Percentiles rank a stretch among this genome's conserved stretches.
phyloP scores from a whole-genome alignment of 2,797 vertebrate species.

The Sarcophilus harrisii region DNA sequence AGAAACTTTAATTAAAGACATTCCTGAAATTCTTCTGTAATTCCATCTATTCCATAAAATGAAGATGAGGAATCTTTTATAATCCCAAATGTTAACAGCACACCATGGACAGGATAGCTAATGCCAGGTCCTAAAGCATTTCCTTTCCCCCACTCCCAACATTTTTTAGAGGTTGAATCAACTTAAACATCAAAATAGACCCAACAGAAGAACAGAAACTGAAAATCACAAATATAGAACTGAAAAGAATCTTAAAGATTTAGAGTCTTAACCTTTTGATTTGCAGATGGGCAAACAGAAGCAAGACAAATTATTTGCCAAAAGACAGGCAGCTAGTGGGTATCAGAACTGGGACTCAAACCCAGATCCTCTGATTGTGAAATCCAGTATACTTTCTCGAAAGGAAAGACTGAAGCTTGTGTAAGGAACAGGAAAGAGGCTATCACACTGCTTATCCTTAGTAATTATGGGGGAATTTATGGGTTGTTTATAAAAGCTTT shows the following conservation, averaged over 20 bases:
- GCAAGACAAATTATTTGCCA: not conserved
- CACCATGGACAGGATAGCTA: not conserved
- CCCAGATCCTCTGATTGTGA: not conserved
- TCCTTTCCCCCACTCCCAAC: not conserved
- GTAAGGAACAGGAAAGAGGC: not conserved
- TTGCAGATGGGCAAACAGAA: not conserved
- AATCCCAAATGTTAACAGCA: not conserved
- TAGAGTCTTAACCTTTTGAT: not conserved
- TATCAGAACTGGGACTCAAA: not conserved
- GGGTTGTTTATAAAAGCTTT: not conserved
- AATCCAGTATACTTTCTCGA: not conserved
- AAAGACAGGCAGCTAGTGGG: not conserved
- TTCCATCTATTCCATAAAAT: not conserved
- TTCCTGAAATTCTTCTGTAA: not conserved
- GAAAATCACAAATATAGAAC: not conserved
- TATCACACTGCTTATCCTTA: not conserved
- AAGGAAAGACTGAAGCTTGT: not conserved
- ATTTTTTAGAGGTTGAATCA: not conserved
- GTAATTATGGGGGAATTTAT: not conserved
- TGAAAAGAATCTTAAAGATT: not conserved
- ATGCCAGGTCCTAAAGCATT: not conserved
- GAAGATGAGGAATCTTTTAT: not conserved
- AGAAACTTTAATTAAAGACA: not conserved
- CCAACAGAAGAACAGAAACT: not conserved
- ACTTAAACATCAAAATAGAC: not conserved